Base-by-base conservation (phyloP, 2,888 invertebrate genomes). In the Agrochola circellaris region DNA sequence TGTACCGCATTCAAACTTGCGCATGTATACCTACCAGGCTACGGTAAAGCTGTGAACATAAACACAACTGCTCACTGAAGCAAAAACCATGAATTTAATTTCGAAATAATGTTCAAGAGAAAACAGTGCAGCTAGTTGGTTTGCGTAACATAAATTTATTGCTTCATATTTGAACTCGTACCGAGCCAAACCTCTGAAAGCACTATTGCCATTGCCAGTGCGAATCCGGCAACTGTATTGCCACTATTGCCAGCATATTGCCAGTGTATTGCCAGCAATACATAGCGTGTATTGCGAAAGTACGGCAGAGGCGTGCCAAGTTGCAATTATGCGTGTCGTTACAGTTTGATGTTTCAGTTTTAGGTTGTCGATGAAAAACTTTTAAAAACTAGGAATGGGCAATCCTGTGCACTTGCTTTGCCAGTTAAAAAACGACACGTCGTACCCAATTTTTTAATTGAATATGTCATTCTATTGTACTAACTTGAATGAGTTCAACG, bases 91-190 rank as follows among this genome's bases (percentile, higher is more conserved):
- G 65, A 73, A 80, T 73, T 48, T 58, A 78, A 74, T 38, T 81
- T 62, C 48, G 48, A 74, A 76, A 86, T 83, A 85, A 79, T 68
- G 71, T 76, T 64, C 64, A 54, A 38, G 73, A 82, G 77, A 77
- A 75, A 73, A 61, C 78, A 68, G 62, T 65, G 70, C 54, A 70
- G 54, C 61, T 77, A 67, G 69, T 73, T 51, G 64, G 83, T 81
- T 81, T 61, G 71, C 64, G 58, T 65, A 87, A 84, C 74, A 71
- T 74, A 74, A 86, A 87, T 87, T 86, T 86, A 88, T 83, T 30
- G 66, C 78, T 87, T 85, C 60, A 87, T 88, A 82, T 88, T 88
- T 85, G 85, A 73, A 82, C 77, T 79, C 75, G 69, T 60, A 69
- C 62, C 79, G 68, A 77, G 87, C 87, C 86, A 87, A 87, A 75